Base-by-base conservation (phyloP, 2,113 vertebrate genomes). In the Malurus elegans region DNA sequence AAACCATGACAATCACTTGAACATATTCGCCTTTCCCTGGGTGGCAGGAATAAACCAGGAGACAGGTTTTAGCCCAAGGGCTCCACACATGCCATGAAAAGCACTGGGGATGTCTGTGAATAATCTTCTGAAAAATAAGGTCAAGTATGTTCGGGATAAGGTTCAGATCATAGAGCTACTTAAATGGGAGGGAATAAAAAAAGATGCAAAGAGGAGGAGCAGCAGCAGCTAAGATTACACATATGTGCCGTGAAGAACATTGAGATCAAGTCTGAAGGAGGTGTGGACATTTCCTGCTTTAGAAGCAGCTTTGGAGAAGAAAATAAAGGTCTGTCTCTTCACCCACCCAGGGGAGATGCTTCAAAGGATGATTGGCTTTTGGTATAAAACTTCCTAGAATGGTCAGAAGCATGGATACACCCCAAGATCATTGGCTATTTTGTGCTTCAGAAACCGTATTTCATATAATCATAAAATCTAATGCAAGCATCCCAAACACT, bases 221-320 rank as follows among this genome's bases (percentile, higher is more conserved):
- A 90, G 85, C 65, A 82, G 60, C 64, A 84, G 56, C 72, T 76
- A 32, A 69, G 67, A 76, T 96, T 79, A 85, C 57, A 64, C 70
- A 60, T 85, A 86, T 50, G 85, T 73, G 54, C 89, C 66, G 58
- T 73, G 76, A 95, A 92, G 72, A 92, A 60, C 42, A 45, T 6
- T 20, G 56, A 90, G 69, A 95, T 81, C 40, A 72, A 95, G 57
- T 61, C 53, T 79, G 78, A 91, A 79, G 86, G 89, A 96, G 73
- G 78, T 92, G 91, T 91, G 76, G 91, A 51, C 28, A 57, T 47
- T 89, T 88, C 72, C 76, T 81, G 31, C 73, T 95, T 84, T 86
- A 91, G 86, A 93, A 96, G 56, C 72, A 91, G 71, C 62, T 89
- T 47, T 58, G 38, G 42, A 66, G 86, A 69, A 69, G 74, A 90